phyloP scores from a whole-genome alignment of 2,888 invertebrate species.

The Halictus ligatus region DNA sequence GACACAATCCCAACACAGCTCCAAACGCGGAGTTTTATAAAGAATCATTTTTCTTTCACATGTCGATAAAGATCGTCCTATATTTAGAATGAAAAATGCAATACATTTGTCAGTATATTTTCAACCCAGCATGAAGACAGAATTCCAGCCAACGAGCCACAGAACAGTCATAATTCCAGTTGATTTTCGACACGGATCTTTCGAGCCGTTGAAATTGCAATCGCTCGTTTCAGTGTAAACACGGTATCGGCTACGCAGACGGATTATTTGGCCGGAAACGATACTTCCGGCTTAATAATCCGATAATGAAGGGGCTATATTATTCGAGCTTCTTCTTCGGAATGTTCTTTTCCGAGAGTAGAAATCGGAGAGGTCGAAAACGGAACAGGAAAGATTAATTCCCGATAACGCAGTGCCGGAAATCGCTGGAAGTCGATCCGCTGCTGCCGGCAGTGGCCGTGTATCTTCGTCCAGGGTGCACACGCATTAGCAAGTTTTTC shows the following conservation, averaged over 20 bases:
- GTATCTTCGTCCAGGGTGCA: slow-evolving; percentile 54
- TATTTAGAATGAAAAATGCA: not conserved
- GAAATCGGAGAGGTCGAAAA: not conserved
- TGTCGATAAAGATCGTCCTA: not conserved
- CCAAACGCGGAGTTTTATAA: not conserved
- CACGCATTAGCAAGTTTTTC: slow-evolving; percentile 69
- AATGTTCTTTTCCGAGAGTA: not conserved
- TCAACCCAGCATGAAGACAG: not conserved
- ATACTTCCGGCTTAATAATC: slow-evolving; percentile 37
- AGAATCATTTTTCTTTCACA: not conserved
- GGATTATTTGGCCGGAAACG: slow-evolving; percentile 31
- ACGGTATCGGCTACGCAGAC: not conserved
- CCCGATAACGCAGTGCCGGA: slow-evolving; percentile 53
- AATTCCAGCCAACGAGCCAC: too few relatives aligned
- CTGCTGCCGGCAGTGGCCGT: slow-evolving; percentile 31
- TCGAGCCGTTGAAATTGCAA: not conserved
- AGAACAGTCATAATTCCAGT: not conserved
- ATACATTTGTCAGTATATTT: not conserved
- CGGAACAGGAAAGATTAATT: slow-evolving; percentile 54
- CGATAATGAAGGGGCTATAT: slow-evolving; percentile 24
- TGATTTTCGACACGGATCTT: not conserved
- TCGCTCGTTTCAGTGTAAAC: slow-evolving; percentile 6
- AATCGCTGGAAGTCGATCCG: slow-evolving; percentile 52
- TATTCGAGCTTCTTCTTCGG: slow-evolving; percentile 7
- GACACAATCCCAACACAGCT: not conserved